phyloP scores from a whole-genome alignment of 1,140 invertebrate genomes.

The Neelides sp. region DNA sequence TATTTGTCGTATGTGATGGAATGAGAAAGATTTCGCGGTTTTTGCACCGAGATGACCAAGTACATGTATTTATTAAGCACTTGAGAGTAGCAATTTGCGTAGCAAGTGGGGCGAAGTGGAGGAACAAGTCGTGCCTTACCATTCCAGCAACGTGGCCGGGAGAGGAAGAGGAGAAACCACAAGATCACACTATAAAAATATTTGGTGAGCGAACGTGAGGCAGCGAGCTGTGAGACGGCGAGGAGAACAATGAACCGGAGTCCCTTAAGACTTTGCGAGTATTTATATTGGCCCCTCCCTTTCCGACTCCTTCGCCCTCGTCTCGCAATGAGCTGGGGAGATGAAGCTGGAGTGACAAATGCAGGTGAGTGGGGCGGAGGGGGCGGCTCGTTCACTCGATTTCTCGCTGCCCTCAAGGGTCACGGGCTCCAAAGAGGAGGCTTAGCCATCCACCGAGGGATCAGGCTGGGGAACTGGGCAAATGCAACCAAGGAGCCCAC shows the following conservation, averaged over 20 bases:
- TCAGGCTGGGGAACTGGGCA: too few relatives aligned
- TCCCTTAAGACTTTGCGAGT: conserved; percentile 17
- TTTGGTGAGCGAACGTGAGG: too few relatives aligned
- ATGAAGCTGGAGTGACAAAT: background rate
- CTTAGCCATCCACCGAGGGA: too few relatives aligned
- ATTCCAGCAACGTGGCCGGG: background rate
- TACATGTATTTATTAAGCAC: background rate
- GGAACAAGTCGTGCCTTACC: background rate
- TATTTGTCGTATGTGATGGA: too few relatives aligned
- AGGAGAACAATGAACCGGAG: conserved; percentile 26
- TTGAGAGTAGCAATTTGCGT: background rate
- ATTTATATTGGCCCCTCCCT: conserved; percentile 28
- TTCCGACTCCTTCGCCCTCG: conserved; percentile 5
- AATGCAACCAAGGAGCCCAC: too few relatives aligned
- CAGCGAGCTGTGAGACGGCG: conserved; percentile 6
- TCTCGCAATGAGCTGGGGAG: background rate
- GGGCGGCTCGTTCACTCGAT: too few relatives aligned
- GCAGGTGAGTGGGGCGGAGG: conserved; percentile 5
- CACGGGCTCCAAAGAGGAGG: conserved; percentile 5
- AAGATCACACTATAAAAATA: background rate
- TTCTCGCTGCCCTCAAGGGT: conserved; percentile 14
- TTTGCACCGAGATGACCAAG: background rate
- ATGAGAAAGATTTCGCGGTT: too few relatives aligned
- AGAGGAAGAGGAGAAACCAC: background rate
- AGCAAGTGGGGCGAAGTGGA: background rate